These are phyloP conservation scores for Athalia rosae DNA, from an alignment of 2,888 invertebrate genomes.

Conservation along the genomic window DNA sequence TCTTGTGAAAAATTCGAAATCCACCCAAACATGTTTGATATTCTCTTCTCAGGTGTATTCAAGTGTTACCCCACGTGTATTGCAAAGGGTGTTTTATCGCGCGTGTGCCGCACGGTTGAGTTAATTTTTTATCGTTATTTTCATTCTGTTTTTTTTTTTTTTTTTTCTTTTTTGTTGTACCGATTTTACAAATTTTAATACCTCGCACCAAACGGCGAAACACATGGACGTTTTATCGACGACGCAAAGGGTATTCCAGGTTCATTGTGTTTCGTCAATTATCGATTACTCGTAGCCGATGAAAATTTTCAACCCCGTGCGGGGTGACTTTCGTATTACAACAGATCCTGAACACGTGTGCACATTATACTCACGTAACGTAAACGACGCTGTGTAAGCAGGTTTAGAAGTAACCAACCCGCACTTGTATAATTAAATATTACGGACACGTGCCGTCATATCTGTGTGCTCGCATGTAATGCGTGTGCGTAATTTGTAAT, in stretches of 20 bases:
- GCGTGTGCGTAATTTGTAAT: not conserved
- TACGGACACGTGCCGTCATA: not conserved
- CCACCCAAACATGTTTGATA: not conserved
- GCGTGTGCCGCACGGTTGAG: not conserved
- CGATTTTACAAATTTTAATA: not conserved
- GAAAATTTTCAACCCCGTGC: not conserved
- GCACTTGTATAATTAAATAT: not conserved
- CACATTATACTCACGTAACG: too few species aligned
- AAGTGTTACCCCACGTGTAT: not conserved
- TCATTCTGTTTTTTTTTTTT: not conserved
- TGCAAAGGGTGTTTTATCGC: not conserved
- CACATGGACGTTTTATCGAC: not conserved
- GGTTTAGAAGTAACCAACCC: constrained; percentile 21
- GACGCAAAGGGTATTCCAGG: constrained; percentile 4
- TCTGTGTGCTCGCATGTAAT: not conserved
- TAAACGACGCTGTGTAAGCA: constrained; percentile 19
- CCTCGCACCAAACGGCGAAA: not conserved
- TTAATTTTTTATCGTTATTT: not conserved
- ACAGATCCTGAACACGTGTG: too few species aligned
- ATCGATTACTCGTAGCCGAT: constrained; percentile 42
- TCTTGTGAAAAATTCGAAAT: not conserved
- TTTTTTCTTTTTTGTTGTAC: not conserved
- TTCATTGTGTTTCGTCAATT: constrained; percentile 38
- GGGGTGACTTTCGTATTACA: too few species aligned
- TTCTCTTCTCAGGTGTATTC: not conserved